phyloP scores from a whole-genome alignment of 2,113 vertebrate species.

The Nothocercus julius region DNA sequence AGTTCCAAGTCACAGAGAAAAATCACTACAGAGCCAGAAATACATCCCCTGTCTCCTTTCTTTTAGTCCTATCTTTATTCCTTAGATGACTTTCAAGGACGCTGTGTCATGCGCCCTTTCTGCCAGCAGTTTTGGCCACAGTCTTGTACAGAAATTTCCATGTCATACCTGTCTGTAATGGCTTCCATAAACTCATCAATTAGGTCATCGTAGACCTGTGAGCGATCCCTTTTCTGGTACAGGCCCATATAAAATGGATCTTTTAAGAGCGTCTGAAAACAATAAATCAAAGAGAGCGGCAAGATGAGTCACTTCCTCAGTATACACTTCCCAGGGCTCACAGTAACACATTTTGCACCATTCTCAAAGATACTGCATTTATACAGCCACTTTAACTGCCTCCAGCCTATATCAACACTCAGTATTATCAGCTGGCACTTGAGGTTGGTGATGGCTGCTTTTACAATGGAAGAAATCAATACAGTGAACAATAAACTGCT shows the following conservation, averaged over 20 bases:
- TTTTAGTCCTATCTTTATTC: accelerated
- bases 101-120: accelerated
- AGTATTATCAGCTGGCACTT: neutral
- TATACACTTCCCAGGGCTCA: neutral
- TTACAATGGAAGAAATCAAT: neutral
- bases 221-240: constrained; percentile 92
- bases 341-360: neutral
- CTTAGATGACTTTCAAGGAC: neutral
- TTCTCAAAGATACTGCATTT: neutral
- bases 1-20: neutral
- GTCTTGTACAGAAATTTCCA: neutral
- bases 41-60: accelerated
- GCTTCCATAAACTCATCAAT: constrained; percentile 99
- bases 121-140: neutral
- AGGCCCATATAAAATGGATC: constrained; percentile 97
- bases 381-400: neutral
- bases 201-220: constrained; percentile 91
- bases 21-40: neutral
- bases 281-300: neutral
- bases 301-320: neutral
- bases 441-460: neutral
- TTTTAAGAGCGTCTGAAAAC: constrained; percentile 84
- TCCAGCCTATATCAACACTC: accelerated
- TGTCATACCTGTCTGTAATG: constrained; percentile 86
- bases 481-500: accelerated